These are phyloP conservation scores for Xiphophorus hellerii DNA, from an alignment of 2,113 vertebrate species.

Conservation along the genomic window DNA sequence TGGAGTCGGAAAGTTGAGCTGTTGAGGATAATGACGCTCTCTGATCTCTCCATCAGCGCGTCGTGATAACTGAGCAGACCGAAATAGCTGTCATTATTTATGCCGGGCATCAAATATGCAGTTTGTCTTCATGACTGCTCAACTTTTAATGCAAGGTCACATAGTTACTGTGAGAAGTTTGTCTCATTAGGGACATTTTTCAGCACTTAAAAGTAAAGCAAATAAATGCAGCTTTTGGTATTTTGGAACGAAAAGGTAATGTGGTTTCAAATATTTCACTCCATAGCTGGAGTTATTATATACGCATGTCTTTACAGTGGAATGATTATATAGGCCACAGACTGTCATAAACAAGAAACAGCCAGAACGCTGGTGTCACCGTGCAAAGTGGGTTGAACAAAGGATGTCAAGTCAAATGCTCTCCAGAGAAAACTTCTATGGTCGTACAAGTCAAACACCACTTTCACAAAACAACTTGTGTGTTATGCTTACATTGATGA, in stretches of 20 bases:
- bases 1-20: slow-evolving; percentile 54
- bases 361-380: no score
- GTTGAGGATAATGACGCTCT: slow-evolving; percentile 28
- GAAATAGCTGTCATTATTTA: slow-evolving; percentile 34
- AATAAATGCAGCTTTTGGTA: neutral
- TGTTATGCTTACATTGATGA: no score
- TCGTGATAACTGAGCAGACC: slow-evolving; percentile 17
- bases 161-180: neutral
- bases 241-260: neutral
- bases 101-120: slow-evolving; percentile 32
- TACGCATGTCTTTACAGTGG: neutral
- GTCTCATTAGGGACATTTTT: neutral
- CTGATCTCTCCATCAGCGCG: slow-evolving; percentile 24
- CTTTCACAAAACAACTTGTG: no score
- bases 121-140: slow-evolving; percentile 1
- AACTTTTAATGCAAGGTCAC: slow-evolving; percentile 41
- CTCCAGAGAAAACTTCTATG: no score
- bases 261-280: neutral
- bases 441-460: no score
- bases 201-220: neutral
- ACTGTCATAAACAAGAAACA: no score
- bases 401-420: no score
- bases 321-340: no score
- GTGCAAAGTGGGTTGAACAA: no score
- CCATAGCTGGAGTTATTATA: neutral